Percentiles rank a stretch among this genome's conserved stretches.
These are phyloP conservation scores for Platycheirus rosarum DNA, from an alignment of 2,888 invertebrate genomes.

Conservation along the genomic window DNA sequence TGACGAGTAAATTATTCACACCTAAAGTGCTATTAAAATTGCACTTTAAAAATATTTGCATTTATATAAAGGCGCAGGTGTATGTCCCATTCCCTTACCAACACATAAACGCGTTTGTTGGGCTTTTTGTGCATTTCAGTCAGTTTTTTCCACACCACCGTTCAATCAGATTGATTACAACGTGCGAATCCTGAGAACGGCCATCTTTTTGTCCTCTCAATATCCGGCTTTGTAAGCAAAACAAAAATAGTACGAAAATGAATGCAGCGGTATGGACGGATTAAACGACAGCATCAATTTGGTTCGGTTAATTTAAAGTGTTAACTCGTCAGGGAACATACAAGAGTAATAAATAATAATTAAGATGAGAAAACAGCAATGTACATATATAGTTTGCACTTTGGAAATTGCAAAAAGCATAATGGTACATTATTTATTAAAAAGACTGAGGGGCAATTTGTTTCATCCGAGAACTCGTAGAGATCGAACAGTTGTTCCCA, in stretches of 20 bases:
- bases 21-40: conserved; percentile 74
- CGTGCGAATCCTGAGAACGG: conserved; percentile 44
- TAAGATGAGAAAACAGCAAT: conserved; percentile 46
- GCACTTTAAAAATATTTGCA: conserved; percentile 73
- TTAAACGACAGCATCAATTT: conserved; percentile 69
- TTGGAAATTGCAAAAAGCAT: conserved; percentile 2
- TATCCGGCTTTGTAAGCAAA: conserved; percentile 45
- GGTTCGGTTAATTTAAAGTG: conserved; percentile 68
- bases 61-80: conserved; percentile 41
- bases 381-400: not conserved
- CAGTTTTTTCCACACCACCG: conserved; percentile 2
- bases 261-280: conserved; percentile 52
- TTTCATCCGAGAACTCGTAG: no score
- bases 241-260: conserved; percentile 6
- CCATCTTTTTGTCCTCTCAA: conserved; percentile 62
- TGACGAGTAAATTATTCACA: conserved; percentile 68
- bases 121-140: not conserved
- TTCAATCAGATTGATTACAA: conserved; percentile 70
- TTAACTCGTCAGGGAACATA: conserved; percentile 64
- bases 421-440: not conserved
- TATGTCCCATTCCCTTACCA: conserved; percentile 23
- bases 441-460: not conserved
- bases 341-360: conserved; percentile 69
- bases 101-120: not conserved
- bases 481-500: no score